Evolutionary conservation across 2,888 invertebrate species (phyloP).

Genomic region (Dicyrtomina minuta): DNA sequence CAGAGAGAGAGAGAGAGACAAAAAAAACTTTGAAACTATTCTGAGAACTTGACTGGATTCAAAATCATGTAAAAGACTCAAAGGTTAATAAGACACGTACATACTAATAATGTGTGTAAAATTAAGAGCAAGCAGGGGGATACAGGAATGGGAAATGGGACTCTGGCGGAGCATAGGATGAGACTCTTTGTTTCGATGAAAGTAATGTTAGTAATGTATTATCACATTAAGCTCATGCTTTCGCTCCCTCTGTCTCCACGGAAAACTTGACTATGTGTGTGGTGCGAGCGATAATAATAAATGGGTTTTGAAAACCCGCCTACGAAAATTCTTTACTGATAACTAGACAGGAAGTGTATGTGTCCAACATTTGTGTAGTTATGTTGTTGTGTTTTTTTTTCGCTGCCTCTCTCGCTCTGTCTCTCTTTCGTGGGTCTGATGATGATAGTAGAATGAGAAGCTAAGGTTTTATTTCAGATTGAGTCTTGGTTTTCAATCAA

Average conservation of each 20-base stretch:
- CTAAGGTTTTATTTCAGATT: no score
- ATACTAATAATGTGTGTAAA: no score
- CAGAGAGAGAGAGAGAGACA: no score
- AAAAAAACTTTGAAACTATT: no score
- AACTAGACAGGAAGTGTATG: conserved; percentile 23
- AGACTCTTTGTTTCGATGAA: conserved; percentile 23
- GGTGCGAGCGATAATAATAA: conserved; percentile 29
- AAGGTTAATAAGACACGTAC: no score
- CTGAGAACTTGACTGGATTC: no score
- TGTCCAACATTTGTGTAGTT: conserved; percentile 1
- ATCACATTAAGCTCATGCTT: not conserved
- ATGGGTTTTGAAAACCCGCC: conserved; percentile 31
- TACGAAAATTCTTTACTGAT: conserved; percentile 29
- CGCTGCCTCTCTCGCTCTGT: not conserved
- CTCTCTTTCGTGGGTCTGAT: not conserved
- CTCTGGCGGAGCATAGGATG: not conserved
- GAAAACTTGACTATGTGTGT: conserved; percentile 11
- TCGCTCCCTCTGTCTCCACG: not conserved
- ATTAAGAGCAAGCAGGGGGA: no score
- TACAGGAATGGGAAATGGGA: no score
- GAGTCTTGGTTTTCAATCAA: no score
- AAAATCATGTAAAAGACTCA: no score
- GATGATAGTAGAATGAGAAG: conserved; percentile 5
- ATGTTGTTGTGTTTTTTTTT: conserved; percentile 2
- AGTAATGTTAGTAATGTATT: conserved; percentile 10